Conservation (phyloP, 2,888 invertebrate species). For the Camptogramma bilineatum region DNA sequence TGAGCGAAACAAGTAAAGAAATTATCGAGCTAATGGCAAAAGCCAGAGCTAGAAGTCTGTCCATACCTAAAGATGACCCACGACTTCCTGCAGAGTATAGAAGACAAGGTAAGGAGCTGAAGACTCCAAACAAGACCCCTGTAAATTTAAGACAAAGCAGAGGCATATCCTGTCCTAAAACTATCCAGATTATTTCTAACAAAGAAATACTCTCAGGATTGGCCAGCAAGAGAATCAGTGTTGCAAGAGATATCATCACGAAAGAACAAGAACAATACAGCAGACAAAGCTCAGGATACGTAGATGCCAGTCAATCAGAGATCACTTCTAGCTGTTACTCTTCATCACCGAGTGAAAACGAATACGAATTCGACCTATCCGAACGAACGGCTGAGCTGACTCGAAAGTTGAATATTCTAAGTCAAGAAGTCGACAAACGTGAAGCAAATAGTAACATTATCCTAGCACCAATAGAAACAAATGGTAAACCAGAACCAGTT, state of each 20-base stretch:
- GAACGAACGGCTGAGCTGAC: slow-evolving; percentile 78
- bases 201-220: slow-evolving; percentile 83
- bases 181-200: slow-evolving; percentile 80
- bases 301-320: slow-evolving; percentile 83
- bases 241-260: slow-evolving; percentile 42
- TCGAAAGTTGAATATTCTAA: slow-evolving; percentile 74
- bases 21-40: slow-evolving; percentile 81
- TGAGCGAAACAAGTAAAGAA: slow-evolving; percentile 79
- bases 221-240: slow-evolving; percentile 67
- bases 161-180: slow-evolving; percentile 83
- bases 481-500: slow-evolving; percentile 42
- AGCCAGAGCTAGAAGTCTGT: slow-evolving; percentile 78
- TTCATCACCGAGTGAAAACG: slow-evolving; percentile 81
- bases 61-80: slow-evolving; percentile 82
- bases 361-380: slow-evolving; percentile 79
- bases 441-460: slow-evolving; percentile 59
- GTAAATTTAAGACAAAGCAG: slow-evolving; percentile 64
- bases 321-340: slow-evolving; percentile 83
- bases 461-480: slow-evolving; percentile 56
- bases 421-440: slow-evolving; percentile 69
- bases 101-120: slow-evolving; percentile 74
- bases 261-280: slow-evolving; percentile 65
- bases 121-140: slow-evolving; percentile 83
- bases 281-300: slow-evolving; percentile 76
- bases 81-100: slow-evolving; percentile 69